phyloP scores from a whole-genome alignment of 2,888 invertebrate species.

The Lasioglossum lativentre region DNA sequence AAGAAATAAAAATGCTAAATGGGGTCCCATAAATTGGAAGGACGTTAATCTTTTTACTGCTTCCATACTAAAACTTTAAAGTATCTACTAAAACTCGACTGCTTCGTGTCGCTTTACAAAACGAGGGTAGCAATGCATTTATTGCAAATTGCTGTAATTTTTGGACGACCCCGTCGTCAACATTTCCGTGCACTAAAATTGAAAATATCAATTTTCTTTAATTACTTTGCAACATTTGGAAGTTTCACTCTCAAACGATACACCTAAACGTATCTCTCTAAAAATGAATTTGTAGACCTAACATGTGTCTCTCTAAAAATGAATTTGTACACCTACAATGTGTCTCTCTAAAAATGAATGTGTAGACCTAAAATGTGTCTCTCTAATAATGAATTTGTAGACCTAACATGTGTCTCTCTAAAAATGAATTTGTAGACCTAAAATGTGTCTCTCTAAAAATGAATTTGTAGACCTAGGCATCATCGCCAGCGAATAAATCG shows the following conservation, averaged over 20 bases:
- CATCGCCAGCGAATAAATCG: not conserved
- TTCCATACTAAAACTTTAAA: not conserved
- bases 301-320: no score
- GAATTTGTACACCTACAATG: no score
- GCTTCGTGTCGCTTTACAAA: not conserved
- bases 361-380: no score
- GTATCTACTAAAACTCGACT: not conserved
- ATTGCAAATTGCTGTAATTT: not conserved
- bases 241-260: not conserved
- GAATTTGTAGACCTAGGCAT: not conserved
- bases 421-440: not conserved
- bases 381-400: not conserved
- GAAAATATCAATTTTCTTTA: not conserved
- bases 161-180: not conserved
- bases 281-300: not conserved
- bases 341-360: no score
- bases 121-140: no score
- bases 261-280: not conserved
- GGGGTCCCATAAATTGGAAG: not conserved
- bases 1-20: not conserved
- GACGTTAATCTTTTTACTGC: not conserved
- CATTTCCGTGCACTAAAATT: not conserved
- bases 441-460: no score
- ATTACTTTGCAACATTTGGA: not conserved
- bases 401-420: no score